phyloP scores from a whole-genome alignment of 2,113 vertebrate species.

The Morone saxatilis region DNA sequence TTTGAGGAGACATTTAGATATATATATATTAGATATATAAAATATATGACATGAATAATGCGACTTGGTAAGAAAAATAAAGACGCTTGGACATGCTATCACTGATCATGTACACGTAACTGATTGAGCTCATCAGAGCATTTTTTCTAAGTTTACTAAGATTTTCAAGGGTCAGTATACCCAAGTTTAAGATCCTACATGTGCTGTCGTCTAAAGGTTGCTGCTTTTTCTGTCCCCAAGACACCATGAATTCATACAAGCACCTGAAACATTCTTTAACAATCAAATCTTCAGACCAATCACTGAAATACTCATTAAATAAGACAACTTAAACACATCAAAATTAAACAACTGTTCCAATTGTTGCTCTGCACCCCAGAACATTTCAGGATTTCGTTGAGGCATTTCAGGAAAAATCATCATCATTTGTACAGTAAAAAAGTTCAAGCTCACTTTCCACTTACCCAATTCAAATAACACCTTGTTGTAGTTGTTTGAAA shows the following conservation, averaged over 20 bases:
- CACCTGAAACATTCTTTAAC: neutral
- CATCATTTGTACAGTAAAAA: neutral
- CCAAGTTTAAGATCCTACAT: no score
- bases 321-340: neutral
- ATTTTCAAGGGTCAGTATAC: neutral
- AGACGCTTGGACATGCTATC: no score
- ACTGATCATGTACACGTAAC: no score
- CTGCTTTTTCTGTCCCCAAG: neutral
- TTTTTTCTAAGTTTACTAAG: no score
- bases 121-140: neutral
- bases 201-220: no score
- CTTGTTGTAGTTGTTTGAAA: neutral
- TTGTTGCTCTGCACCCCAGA: neutral
- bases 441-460: neutral
- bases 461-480: neutral
- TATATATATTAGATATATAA: neutral
- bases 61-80: neutral
- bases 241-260: neutral
- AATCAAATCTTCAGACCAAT: neutral
- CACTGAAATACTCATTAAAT: neutral
- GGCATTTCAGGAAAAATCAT: neutral
- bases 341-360: neutral
- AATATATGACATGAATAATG: constrained; percentile 26
- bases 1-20: constrained; percentile 27
- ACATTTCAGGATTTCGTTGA: neutral